Conservation (phyloP, 2,113 vertebrate genomes). For the Cyprinodon brontotheroides region DNA sequence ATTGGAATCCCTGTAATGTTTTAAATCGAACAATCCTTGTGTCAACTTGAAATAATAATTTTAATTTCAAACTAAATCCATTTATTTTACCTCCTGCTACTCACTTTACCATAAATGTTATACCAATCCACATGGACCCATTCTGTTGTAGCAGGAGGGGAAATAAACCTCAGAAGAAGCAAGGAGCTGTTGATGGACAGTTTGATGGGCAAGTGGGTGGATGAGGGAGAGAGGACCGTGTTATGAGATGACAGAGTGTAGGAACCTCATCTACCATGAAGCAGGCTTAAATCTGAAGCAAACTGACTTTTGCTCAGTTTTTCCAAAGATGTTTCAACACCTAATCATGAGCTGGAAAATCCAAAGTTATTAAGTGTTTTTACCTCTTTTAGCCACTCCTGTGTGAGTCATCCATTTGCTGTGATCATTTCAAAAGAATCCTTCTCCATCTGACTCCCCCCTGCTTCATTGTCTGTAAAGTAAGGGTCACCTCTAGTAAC, state of each 20-base stretch:
- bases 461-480: background rate
- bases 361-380: slow-evolving; percentile 35
- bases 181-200: slow-evolving; percentile 6
- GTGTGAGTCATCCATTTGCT: background rate
- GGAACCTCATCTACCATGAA: slow-evolving; percentile 17
- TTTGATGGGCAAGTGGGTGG: background rate
- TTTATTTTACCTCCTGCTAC: background rate
- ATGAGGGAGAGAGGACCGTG: background rate
- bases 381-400: slow-evolving; percentile 10
- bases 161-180: slow-evolving; percentile 7
- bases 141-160: slow-evolving; percentile 3
- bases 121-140: background rate
- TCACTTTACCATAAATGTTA: background rate
- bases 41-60: background rate
- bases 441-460: slow-evolving; percentile 2
- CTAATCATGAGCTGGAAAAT: slow-evolving; percentile 10
- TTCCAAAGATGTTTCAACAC: too few relatives aligned
- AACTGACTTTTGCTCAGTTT: too few relatives aligned
- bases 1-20: background rate
- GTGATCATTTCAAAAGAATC: background rate
- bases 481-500: slow-evolving; percentile 27
- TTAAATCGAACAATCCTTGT: slow-evolving; percentile 5
- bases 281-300: too few relatives aligned
- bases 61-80: background rate
- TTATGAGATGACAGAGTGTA: slow-evolving; percentile 14